Evolutionary conservation across 2,888 invertebrate genomes (phyloP), one percentile per base, ranked within the genome.

Genomic region (Brachyptera putata): DNA sequence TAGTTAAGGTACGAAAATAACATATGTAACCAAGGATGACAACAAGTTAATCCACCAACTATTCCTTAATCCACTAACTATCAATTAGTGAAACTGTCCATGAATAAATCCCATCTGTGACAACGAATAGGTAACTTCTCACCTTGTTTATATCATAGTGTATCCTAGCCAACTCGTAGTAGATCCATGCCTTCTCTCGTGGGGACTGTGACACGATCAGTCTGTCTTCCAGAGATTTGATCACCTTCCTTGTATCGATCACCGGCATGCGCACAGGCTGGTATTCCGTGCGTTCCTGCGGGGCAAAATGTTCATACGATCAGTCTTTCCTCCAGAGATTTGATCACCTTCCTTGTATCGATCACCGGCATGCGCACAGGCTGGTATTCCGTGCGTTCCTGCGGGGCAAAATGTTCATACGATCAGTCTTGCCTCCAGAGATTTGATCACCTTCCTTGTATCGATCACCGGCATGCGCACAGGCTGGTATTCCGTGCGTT

Each of bases 91-190:
- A n/a, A n/a, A n/a, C n/a, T n/a, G n/a, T n/a, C n/a, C n/a, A n/a
- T n/a, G n/a, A n/a, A n/a, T n/a, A n/a, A n/a, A n/a, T n/a, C n/a
- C n/a, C n/a, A n/a, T n/a, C n/a, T n/a, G n/a, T n/a, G n/a, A n/a
- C n/a, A n/a, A n/a, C n/a, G n/a, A n/a, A n/a, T n/a, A n/a, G n/a
- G 34, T 30, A 11, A 5, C 30, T 16, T 21, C 3, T 14, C 22
- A 30, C 36, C 50, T 58, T 37, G 26, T 22, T 39, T 16, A 24
- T 4, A 13, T 56, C 41, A 16, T 22, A 24, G 18, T 56, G 7
- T 24, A 26, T 14, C 21, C 56, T 1, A 3, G 56, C 56, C 24
- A 56, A 56, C 41, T 56, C 56, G 30, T 56, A 16, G 24, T 18
- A 25, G n/a, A 21, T 5, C 56, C 56, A 56, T 5, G 41, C 24